Percentiles rank a stretch among this genome's conserved stretches.
These are phyloP conservation scores for Caenorhabditis sp. DNA, from an alignment of 2,888 invertebrate genomes.

Conservation along the genomic window DNA sequence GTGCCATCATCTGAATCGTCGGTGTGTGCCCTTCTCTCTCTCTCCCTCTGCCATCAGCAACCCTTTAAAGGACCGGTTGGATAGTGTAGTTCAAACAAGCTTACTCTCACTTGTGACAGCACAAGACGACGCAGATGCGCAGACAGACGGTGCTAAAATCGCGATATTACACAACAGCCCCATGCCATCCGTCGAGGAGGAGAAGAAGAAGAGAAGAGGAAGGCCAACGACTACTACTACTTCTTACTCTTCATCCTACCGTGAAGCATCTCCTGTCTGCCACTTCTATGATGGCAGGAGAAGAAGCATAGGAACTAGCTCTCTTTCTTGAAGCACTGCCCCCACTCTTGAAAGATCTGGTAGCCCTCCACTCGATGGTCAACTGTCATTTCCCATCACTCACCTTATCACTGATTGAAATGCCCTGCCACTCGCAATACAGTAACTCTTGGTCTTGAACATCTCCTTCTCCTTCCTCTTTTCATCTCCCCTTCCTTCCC, in stretches of 20 bases:
- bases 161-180: slow-evolving; percentile 65
- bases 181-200: slow-evolving; percentile 48
- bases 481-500: too few relatives aligned
- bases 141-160: slow-evolving; percentile 58
- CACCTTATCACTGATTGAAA: slow-evolving; percentile 1
- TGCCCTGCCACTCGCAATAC: slow-evolving; percentile 5
- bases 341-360: background rate
- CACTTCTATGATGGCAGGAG: too few relatives aligned
- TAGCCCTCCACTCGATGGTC: background rate
- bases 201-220: slow-evolving; percentile 36
- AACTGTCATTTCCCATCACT: slow-evolving; percentile 10
- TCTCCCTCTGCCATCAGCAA: slow-evolving; percentile 44
- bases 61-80: slow-evolving; percentile 63
- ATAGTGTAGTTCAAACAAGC: slow-evolving; percentile 67
- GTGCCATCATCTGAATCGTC: slow-evolving; percentile 48
- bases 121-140: slow-evolving; percentile 29
- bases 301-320: background rate
- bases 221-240: slow-evolving; percentile 44
- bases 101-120: slow-evolving; percentile 60
- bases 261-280: slow-evolving; percentile 18
- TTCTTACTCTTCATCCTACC: slow-evolving; percentile 31
- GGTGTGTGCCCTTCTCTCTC: too few relatives aligned
- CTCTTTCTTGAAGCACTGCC: background rate
- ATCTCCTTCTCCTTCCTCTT: slow-evolving; percentile 4
- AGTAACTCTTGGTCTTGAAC: slow-evolving; percentile 25